Evolutionary conservation across 2,113 vertebrate genomes (phyloP), one percentile per base, ranked within the genome.

Genomic region (Phodopus roborovskii): DNA sequence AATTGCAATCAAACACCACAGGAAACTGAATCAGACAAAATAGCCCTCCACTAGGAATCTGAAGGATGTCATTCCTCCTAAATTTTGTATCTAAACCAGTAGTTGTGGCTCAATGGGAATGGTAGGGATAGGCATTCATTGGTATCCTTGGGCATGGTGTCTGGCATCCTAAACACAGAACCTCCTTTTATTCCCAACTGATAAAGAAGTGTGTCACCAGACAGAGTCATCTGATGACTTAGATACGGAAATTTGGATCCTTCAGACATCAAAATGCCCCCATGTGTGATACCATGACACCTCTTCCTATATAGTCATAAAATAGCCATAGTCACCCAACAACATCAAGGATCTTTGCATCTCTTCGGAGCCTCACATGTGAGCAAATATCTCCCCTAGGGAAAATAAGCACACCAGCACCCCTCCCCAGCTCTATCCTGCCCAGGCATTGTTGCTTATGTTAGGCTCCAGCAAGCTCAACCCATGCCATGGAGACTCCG

Each of bases 271-370:
- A 7, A 13, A 10, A n/a, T 0, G 42, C n/a, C n/a, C 39, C 36
- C 3, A 5, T 0, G 22, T 3, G 0, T 0, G 0, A 71, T 39
- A 6, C 24, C 0, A 0, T 0, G 28, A 33, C 58, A 3, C 39
- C 20, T 50, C 19, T 30, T 33, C 0, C 28, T 4, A 22, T 2
- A 6, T 3, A n/a, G 17, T 10, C 2, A 3, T 50, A 36, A 9
- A 53, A 45, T 0, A 3, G n/a, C 0, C 13, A 0, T 10, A 1
- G 1, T 0, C 5, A 5, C 5, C 5, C 7, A 0, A 13, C 0
- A 0, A 28, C 13, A 5, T 0, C 2, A 0, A 1, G 0, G 5
- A 7, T 3, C 5, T n/a, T 30, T 28, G 13, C 36, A 0, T 39
- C 58, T 66, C 24, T 39, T 19, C 11, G 33, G 82, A 60, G 77